phyloP scores from a whole-genome alignment of 1,140 invertebrate genomes.

The Frieseomelitta varia region DNA sequence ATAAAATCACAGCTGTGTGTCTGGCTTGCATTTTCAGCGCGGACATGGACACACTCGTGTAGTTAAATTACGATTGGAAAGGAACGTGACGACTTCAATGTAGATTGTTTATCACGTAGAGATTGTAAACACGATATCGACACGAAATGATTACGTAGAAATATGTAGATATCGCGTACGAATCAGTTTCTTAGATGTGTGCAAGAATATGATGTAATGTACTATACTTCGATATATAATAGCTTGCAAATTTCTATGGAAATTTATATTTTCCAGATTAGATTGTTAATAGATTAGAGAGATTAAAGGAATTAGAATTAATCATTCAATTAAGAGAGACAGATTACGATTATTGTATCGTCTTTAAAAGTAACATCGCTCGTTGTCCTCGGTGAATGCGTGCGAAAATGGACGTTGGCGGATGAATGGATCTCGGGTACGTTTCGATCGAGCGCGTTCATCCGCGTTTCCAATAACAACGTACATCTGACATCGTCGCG shows the following conservation, averaged over 20 bases:
- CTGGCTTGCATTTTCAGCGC: slow-evolving; percentile 7
- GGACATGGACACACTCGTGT: not conserved
- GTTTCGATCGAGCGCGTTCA: too few relatives aligned
- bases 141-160: not conserved
- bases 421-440: too few relatives aligned
- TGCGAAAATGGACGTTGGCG: too few relatives aligned
- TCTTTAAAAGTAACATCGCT: too few relatives aligned
- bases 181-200: not conserved
- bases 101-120: slow-evolving; percentile 21
- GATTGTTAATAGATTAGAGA: too few relatives aligned
- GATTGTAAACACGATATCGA: not conserved
- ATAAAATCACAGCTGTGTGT: slow-evolving; percentile 30
- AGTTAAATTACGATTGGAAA: slow-evolving; percentile 14
- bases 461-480: too few relatives aligned
- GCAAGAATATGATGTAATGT: not conserved
- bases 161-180: not conserved
- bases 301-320: too few relatives aligned
- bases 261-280: too few relatives aligned
- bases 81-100: not conserved
- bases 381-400: too few relatives aligned
- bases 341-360: too few relatives aligned
- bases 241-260: not conserved
- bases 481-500: too few relatives aligned
- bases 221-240: not conserved
- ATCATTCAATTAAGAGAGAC: too few relatives aligned